Evolutionary conservation across 2,888 invertebrate genomes (phyloP).

Genomic region (Leucoptera coffeella): DNA sequence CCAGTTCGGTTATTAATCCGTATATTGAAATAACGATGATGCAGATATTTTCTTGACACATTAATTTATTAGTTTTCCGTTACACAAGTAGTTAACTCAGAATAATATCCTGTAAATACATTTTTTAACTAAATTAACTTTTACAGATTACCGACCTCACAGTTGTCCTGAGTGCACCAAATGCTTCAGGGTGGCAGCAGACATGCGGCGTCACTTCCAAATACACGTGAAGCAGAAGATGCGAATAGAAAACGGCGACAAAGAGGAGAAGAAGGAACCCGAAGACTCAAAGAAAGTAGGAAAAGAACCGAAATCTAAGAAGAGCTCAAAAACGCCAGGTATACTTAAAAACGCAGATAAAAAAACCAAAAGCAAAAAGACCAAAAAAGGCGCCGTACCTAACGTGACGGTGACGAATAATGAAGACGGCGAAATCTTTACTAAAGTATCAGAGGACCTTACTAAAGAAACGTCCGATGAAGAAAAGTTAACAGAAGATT

Average conservation of each 20-base stretch:
- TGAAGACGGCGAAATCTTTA: constrained; percentile 7
- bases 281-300: constrained; percentile 10
- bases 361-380: constrained; percentile 5
- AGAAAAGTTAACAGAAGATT: neutral
- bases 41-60: no score
- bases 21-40: no score
- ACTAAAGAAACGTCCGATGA: neutral
- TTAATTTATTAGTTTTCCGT: no score
- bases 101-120: no score
- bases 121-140: neutral
- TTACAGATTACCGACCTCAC: constrained; percentile 68
- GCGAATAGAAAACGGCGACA: constrained; percentile 13
- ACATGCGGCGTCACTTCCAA: constrained; percentile 73
- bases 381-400: constrained; percentile 12
- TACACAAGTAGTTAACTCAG: no score
- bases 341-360: neutral
- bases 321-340: neutral
- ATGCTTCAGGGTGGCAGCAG: constrained; percentile 75
- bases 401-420: constrained; percentile 22
- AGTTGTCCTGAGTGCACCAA: constrained; percentile 71
- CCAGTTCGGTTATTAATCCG: no score
- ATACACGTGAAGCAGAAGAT: constrained; percentile 54
- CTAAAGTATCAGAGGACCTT: neutral
- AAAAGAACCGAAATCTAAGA: constrained; percentile 6
- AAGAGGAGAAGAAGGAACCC: constrained; percentile 12